Percentiles rank a stretch among this genome's conserved stretches.
These are phyloP conservation scores for Holotrichia oblita DNA, from an alignment of 1,140 invertebrate genomes.

Conservation along the genomic window DNA sequence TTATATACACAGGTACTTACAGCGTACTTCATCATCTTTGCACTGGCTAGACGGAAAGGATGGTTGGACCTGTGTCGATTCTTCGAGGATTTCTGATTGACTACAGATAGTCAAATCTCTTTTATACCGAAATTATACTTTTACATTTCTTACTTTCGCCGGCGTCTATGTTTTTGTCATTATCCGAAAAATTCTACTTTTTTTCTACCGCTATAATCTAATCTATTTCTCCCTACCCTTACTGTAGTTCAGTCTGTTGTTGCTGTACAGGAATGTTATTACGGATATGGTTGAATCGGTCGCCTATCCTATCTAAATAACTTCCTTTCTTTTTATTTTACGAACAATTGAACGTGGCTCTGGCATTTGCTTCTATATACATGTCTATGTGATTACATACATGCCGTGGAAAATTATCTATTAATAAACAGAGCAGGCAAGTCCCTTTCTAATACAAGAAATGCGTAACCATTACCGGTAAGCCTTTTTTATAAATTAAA, in stretches of 20 bases:
- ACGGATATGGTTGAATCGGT: background rate
- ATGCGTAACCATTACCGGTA: background rate
- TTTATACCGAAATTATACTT: conserved; percentile 30
- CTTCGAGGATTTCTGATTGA: conserved; percentile 17
- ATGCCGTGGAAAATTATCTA: background rate
- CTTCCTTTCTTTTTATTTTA: background rate
- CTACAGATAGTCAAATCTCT: conserved; percentile 16
- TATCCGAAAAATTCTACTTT: conserved; percentile 23
- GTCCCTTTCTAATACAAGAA: background rate
- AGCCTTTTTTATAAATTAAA: background rate
- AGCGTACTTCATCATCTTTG: conserved; percentile 28
- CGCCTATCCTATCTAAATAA: background rate
- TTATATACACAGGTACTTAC: conserved; percentile 1
- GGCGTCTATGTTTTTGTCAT: conserved; percentile 3
- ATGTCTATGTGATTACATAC: background rate
- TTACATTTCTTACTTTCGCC: conserved; percentile 33
- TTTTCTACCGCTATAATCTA: conserved; percentile 11
- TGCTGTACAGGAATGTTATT: background rate
- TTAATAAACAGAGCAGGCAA: conserved; percentile 12
- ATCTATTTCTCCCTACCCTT: conserved; percentile 21
- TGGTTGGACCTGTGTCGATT: conserved; percentile 23
- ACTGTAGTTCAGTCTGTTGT: too few relatives aligned
- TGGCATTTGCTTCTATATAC: background rate
- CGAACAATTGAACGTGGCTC: background rate
- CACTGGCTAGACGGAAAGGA: background rate